These are phyloP conservation scores for Xiphophorus birchmanni DNA, from an alignment of 2,797 vertebrate genomes.

Conservation along the genomic window DNA sequence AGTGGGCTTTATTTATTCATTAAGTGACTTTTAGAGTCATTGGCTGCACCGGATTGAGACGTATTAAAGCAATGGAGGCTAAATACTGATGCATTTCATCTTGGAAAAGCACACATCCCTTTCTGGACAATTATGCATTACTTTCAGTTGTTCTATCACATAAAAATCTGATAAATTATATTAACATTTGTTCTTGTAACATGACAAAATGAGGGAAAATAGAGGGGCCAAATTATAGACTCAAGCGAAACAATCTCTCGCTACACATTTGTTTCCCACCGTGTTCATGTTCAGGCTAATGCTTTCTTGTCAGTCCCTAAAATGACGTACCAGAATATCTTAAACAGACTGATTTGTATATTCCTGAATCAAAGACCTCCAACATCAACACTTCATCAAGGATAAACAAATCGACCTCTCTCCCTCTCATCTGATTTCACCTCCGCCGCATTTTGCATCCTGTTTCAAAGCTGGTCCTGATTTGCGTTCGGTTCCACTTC, in stretches of 20 bases:
- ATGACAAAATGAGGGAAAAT: not conserved
- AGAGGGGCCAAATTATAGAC: slow-evolving; percentile 34
- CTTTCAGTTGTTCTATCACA: not conserved
- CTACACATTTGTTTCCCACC: slow-evolving; percentile 51
- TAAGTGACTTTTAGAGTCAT: not conserved
- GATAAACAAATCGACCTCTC: slow-evolving; percentile 71
- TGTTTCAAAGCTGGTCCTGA: slow-evolving; percentile 73
- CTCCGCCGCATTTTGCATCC: slow-evolving; percentile 61
- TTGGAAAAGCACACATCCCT: not conserved
- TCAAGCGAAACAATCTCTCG: slow-evolving; percentile 52
- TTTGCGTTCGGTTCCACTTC: slow-evolving; percentile 73
- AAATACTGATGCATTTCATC: not conserved
- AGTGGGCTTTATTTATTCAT: not conserved
- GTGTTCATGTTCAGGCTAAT: slow-evolving; percentile 48
- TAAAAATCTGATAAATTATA: not conserved
- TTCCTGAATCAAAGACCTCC: slow-evolving; percentile 77
- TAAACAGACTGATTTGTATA: slow-evolving; percentile 80
- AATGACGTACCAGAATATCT: slow-evolving; percentile 66
- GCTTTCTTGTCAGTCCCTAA: slow-evolving; percentile 58
- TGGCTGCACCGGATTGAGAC: not conserved
- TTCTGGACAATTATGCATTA: not conserved
- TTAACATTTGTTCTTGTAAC: not conserved
- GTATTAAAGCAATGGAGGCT: not conserved
- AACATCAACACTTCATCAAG: slow-evolving; percentile 76
- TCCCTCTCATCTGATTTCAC: slow-evolving; percentile 73